Base-by-base conservation (phyloP, 2,797 vertebrate species). In the Ptychobarbus kaznakovi region DNA sequence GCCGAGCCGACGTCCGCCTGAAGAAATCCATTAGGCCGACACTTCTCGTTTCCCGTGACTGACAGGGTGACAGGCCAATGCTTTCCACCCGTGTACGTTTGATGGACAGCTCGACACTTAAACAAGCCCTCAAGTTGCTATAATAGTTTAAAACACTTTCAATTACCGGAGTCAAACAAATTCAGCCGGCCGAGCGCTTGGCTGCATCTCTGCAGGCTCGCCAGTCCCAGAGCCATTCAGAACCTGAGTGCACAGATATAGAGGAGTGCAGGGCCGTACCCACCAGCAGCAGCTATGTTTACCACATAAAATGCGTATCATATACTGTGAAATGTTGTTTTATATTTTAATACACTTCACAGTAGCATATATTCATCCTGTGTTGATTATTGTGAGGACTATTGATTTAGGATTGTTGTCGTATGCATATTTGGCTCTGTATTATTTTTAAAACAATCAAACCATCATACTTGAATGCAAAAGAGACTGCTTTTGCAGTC, bases 71-170 rank as follows among this genome's bases (percentile, higher is more conserved):
- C 97, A 97, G 96, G 95, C 96, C 94, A 95, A 95, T 96, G 97
- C 97, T 98, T 97, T 97, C 96, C 97, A 96, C 97, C 96, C 95
- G 94, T 96, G 93, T 87, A 86, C 92, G 93, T 93, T 94, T 98
- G 98, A 99, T 96, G 97, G 98, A 97, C 98, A 98, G 97, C 94
- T 97, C 96, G 96, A 98, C 97, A 99, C 95, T 98, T 98, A 99
- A 99, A 99, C 97, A 99, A 99, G 97, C 97, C 97, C 97, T 97
- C 96, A 96, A 96, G 97, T 97, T 97, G 97, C 97, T 97, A 97
- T 99, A 98, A 99, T 98, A 98, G 97, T 98, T 98, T 97, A 97
- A 99, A 99, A 98, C 98, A 99, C 97, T 98, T 99, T 99, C 97
- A 99, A 99, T 99, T 99, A 99, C 96, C 96, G 94, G 95, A 98